Base-by-base conservation (phyloP, 2,797 vertebrate genomes). In the Danio aesculapii region DNA sequence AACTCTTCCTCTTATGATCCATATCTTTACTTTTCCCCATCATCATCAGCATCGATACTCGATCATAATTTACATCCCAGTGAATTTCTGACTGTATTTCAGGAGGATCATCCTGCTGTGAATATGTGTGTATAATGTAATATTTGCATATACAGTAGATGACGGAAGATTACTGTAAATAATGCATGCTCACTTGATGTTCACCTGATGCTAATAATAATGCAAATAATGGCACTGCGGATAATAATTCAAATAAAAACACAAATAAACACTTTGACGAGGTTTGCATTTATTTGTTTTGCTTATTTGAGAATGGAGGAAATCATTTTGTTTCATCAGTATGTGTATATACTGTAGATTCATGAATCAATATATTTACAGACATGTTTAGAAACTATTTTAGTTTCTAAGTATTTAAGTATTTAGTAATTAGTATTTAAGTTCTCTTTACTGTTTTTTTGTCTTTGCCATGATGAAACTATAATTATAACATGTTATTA, bases 171-270 rank as follows among this genome's bases (percentile, higher is more conserved):
- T 83, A 81, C 71, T 94, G 91, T 93, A 92, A 90, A 92, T 93
- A 90, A 81, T 93, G 93, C 94, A 95, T 95, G 94, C 88, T 92
- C 89, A 92, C 89, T 92, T 86, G 86, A 84, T 94, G 93, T 93
- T 89, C 90, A 86, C 89, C 91, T 89, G 90, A 88, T 89, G 87
- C 90, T 89, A 83, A 90, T 87, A 90, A 90, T 90, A 92, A 92
- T 92, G 91, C 92, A 90, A 82, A 80, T 69, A 81, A 81, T 30
- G n/a, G 44, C n/a, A 14, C 3, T 19, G 14, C 39, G 8, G 83
- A 89, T 87, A 89, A 90, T 90, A 92, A 92, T 92, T 92, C 92
- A 90, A 84, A 82, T 72, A 82, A 83, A 75, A 8, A 61, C 79
- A 41, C 16, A 68, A 19, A 30, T 30, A 30, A 30, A 30, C 1